Evolutionary conservation across 2,888 invertebrate species (phyloP).

Genomic region (Lapara coniferarum): DNA sequence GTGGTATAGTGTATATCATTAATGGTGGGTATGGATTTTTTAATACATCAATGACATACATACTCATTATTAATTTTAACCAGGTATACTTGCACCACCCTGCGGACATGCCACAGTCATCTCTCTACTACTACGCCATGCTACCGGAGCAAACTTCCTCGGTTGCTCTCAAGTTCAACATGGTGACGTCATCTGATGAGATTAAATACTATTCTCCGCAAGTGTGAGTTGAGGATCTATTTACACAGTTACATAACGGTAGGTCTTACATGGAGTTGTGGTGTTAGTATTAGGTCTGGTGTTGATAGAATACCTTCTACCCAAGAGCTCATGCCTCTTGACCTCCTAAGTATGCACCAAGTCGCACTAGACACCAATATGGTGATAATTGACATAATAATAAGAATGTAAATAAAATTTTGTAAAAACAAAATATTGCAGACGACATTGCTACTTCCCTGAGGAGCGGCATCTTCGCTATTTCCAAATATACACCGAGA

Average conservation of each 20-base stretch:
- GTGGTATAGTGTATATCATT: too few species aligned
- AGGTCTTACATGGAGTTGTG: too few species aligned
- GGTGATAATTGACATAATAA: too few species aligned
- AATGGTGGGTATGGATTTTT: too few species aligned
- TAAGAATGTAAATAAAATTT: neutral
- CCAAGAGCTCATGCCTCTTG: too few species aligned
- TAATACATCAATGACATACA: too few species aligned
- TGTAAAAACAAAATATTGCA: constrained; percentile 34
- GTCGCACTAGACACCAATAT: neutral
- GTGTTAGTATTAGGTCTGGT: too few species aligned
- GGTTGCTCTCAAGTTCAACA: constrained; percentile 50
- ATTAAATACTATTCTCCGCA: constrained; percentile 45
- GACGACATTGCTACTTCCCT: constrained; percentile 59
- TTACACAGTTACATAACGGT: neutral
- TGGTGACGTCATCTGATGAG: constrained; percentile 47
- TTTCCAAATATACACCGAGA: constrained; percentile 55
- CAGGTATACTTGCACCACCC: constrained; percentile 62
- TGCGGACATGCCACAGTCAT: constrained; percentile 53
- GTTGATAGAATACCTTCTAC: too few species aligned
- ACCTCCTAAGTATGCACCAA: too few species aligned
- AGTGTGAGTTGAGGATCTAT: constrained; percentile 40
- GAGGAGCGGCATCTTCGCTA: constrained; percentile 49
- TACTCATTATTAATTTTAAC: too few species aligned
- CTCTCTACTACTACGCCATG: constrained; percentile 53
- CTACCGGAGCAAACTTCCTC: constrained; percentile 47